Conservation (phyloP, 2,113 vertebrate genomes). For the Takifugu flavidus region DNA sequence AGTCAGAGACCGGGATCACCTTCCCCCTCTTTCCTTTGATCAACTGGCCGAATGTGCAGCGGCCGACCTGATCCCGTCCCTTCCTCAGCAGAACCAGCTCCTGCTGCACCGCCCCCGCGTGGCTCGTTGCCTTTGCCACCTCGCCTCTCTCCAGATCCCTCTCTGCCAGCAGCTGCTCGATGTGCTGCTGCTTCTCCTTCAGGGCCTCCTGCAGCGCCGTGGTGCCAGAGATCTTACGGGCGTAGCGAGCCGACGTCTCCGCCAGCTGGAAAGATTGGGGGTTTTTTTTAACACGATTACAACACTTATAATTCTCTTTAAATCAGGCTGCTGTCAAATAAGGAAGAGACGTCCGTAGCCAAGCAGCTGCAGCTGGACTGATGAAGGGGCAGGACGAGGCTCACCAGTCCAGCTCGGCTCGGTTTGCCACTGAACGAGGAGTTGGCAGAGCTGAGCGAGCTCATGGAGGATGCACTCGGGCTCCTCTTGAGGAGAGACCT, state of each 20-base stretch:
- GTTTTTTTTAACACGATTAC: neutral
- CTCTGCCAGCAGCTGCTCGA: slow-evolving; percentile 94
- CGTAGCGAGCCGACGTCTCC: slow-evolving; percentile 93
- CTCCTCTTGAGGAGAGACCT: slow-evolving; percentile 83
- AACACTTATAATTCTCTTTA: too few relatives aligned
- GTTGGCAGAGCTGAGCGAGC: slow-evolving; percentile 92
- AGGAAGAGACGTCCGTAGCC: neutral
- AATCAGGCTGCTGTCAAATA: too few relatives aligned
- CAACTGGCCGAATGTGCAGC: too few relatives aligned
- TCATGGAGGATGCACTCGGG: slow-evolving; percentile 92
- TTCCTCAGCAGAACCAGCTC: slow-evolving; percentile 85
- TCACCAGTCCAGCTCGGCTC: slow-evolving; percentile 94
- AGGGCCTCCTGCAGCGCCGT: slow-evolving; percentile 96
- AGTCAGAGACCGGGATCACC: neutral
- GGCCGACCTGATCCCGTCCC: slow-evolving; percentile 88
- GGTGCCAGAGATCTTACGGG: slow-evolving; percentile 95
- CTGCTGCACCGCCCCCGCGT: slow-evolving; percentile 92
- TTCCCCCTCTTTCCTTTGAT: too few relatives aligned
- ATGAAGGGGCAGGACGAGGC: neutral
- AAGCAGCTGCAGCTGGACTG: neutral
- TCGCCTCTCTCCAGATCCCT: slow-evolving; percentile 92
- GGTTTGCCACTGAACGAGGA: slow-evolving; percentile 95
- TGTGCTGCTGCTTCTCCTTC: slow-evolving; percentile 99
- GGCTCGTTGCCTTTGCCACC: slow-evolving; percentile 94
- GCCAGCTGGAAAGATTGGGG: slow-evolving; percentile 80